Evolutionary conservation across 2,888 invertebrate genomes (phyloP).

Genomic region (Nomada flava): DNA sequence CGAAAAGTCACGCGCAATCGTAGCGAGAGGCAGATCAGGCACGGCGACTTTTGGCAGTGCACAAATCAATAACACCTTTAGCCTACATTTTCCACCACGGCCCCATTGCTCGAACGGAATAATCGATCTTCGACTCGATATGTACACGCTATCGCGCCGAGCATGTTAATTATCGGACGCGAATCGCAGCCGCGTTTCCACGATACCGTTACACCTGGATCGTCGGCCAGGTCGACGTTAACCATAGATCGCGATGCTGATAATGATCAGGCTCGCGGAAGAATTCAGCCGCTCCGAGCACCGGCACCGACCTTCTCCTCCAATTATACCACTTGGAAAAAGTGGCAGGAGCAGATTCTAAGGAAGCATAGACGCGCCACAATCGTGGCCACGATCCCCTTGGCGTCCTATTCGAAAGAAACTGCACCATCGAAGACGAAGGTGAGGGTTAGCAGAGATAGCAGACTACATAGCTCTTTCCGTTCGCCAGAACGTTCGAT

Average conservation of each 20-base stretch:
- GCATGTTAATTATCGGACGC: slow-evolving; percentile 35
- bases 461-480: too few species aligned
- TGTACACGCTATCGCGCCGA: background rate
- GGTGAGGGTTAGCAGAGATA: slow-evolving; percentile 72
- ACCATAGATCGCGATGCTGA: slow-evolving; percentile 8
- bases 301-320: background rate
- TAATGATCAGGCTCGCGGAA: slow-evolving; percentile 12
- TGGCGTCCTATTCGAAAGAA: slow-evolving; percentile 8
- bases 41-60: slow-evolving; percentile 8
- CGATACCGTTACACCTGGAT: background rate
- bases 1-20: background rate
- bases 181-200: slow-evolving; percentile 24
- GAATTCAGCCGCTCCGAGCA: background rate
- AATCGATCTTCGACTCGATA: slow-evolving; percentile 10
- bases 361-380: background rate
- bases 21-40: background rate
- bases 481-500: slow-evolving; percentile 53
- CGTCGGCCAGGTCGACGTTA: background rate
- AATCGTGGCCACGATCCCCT: background rate
- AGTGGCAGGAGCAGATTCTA: slow-evolving; percentile 5
- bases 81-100: slow-evolving; percentile 11
- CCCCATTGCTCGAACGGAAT: slow-evolving; percentile 13
- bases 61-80: slow-evolving; percentile 18
- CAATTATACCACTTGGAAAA: slow-evolving; percentile 5
- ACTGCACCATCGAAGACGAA: background rate